phyloP scores from a whole-genome alignment of 2,797 vertebrate genomes.

The Anas capensis region DNA sequence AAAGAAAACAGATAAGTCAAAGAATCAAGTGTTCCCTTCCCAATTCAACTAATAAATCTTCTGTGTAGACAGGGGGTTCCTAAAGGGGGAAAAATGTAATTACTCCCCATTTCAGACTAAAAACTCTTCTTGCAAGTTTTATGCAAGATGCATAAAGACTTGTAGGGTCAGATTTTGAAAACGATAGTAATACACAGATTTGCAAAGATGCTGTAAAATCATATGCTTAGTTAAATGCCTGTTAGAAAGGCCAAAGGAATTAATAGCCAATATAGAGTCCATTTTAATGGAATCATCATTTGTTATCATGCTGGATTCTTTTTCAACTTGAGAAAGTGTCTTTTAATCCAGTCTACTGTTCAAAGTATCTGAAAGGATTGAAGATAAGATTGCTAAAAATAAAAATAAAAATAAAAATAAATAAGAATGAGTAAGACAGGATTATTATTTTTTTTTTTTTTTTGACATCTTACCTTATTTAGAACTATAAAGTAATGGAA shows the following conservation, averaged over 20 bases:
- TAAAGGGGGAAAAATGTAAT: background rate
- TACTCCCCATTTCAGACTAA: background rate
- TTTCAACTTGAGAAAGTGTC: background rate
- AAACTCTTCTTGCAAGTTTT: background rate
- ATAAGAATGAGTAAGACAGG: background rate
- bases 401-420: background rate
- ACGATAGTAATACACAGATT: background rate
- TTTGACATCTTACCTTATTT: background rate
- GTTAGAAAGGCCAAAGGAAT: background rate
- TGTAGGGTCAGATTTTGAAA: background rate
- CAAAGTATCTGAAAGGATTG: background rate
- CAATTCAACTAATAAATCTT: constrained; percentile 6
- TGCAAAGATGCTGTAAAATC: background rate
- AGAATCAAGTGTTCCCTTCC: background rate
- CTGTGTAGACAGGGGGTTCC: background rate
- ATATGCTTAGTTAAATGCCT: background rate
- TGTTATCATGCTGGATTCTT: background rate
- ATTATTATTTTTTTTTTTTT: no score
- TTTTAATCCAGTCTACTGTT: background rate
- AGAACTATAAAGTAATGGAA: background rate
- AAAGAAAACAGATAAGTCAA: background rate
- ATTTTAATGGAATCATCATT: background rate
- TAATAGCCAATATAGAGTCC: background rate
- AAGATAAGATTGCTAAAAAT: background rate
- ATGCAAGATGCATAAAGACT: background rate